Percentiles rank a stretch among this genome's conserved stretches.
These are phyloP conservation scores for Agrenia bidenticulata DNA, from an alignment of 2,888 invertebrate species.

Conservation along the genomic window DNA sequence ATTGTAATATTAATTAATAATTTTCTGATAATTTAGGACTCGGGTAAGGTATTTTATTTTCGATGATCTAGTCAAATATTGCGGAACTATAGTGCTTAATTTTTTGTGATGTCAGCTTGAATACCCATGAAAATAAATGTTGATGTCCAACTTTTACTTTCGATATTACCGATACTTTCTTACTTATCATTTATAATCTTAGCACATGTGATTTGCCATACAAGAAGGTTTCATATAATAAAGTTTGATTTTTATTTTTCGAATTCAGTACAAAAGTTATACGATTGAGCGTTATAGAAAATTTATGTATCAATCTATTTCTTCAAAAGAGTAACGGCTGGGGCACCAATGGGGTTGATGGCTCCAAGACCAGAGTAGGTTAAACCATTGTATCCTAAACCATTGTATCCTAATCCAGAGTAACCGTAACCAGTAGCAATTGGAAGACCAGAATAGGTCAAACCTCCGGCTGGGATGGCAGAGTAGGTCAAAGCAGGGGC, in stretches of 20 bases:
- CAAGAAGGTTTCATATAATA: neutral
- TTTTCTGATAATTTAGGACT: too few relatives aligned
- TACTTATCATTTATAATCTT: too few relatives aligned
- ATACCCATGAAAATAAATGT: neutral
- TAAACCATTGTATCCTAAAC: neutral
- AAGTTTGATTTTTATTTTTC: neutral
- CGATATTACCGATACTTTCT: too few relatives aligned
- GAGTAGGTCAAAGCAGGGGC: conserved; percentile 18
- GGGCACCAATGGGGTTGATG: neutral
- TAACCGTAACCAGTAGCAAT: neutral
- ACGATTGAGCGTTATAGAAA: conserved; percentile 14
- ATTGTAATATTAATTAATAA: too few relatives aligned
- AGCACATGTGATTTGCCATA: too few relatives aligned
- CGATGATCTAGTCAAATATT: neutral
- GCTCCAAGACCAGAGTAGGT: conserved; percentile 7
- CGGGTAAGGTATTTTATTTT: neutral
- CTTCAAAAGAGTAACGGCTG: conserved; percentile 20
- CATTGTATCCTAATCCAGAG: conserved; percentile 6
- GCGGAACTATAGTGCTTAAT: neutral
- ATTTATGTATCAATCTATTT: conserved; percentile 26
- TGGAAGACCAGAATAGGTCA: neutral
- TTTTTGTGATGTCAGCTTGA: conserved; percentile 5
- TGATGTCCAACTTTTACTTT: too few relatives aligned
- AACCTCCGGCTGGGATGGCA: conserved; percentile 19
- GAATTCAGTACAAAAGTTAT: conserved; percentile 15